Conservation (phyloP, 2,113 vertebrate species). For the Delphinapterus leucas region DNA sequence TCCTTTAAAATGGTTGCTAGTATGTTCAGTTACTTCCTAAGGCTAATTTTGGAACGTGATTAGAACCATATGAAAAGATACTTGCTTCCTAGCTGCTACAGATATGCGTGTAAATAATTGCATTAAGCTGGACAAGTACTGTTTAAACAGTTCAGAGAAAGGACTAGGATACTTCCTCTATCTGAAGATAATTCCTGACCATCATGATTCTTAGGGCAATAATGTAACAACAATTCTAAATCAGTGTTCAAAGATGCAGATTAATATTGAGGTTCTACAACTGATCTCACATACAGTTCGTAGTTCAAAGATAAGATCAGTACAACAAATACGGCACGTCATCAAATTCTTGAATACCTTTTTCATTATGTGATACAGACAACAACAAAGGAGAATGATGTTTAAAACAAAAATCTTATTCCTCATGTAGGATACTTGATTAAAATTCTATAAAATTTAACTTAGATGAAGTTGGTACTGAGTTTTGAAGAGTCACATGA, state of each 20-base stretch:
- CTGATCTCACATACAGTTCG: neutral
- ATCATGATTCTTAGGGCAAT: neutral
- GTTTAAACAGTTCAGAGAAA: neutral
- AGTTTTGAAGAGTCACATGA: neutral
- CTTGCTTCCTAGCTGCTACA: neutral
- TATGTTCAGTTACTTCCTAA: neutral
- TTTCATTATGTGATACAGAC: neutral
- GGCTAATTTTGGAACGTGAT: neutral
- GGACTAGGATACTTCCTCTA: neutral
- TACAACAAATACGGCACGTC: neutral
- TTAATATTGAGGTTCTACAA: neutral
- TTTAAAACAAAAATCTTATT: neutral
- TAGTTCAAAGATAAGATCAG: neutral
- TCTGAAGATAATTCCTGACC: neutral
- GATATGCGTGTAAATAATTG: neutral
- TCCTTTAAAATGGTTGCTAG: neutral
- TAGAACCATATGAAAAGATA: neutral
- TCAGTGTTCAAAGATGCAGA: neutral
- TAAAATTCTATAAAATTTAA: neutral
- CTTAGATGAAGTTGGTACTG: neutral
- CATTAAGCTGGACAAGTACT: neutral
- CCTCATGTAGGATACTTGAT: neutral
- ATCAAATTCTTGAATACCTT: neutral
- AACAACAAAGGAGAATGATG: neutral
- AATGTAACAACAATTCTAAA: neutral